A percentile compares a stretch with the other conserved stretches of the same genome.
phyloP scores from a whole-genome alignment of 2,888 invertebrate genomes.

The Drosophila picticornis region DNA sequence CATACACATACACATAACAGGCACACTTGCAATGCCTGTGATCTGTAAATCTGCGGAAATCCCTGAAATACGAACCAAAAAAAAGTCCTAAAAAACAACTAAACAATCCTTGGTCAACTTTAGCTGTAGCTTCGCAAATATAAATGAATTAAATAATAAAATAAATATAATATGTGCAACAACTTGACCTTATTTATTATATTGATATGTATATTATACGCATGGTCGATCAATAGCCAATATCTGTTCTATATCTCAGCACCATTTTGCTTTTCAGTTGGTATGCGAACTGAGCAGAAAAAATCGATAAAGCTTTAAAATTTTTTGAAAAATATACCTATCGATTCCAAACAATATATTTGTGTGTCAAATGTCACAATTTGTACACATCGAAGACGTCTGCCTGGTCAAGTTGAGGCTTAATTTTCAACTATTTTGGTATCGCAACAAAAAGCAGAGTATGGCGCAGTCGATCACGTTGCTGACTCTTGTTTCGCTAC shows the following conservation, averaged over 20 bases:
- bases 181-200: neutral
- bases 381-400: neutral
- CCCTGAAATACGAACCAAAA: neutral
- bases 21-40: no score
- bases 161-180: neutral
- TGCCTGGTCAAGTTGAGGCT: neutral
- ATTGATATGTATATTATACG: neutral
- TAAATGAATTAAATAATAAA: neutral
- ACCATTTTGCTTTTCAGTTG: neutral
- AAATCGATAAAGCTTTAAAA: neutral
- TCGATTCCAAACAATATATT: neutral
- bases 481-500: neutral
- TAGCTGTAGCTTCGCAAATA: neutral
- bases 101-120: neutral
- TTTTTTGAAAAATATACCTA: neutral
- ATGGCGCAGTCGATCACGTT: neutral
- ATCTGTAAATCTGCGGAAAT: neutral
- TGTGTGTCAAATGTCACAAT: neutral
- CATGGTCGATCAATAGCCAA: neutral
- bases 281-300: neutral
- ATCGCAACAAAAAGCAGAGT: neutral
- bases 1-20: no score
- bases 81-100: neutral
- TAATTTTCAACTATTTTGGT: neutral
- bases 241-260: neutral